Conservation (phyloP, 1,140 invertebrate genomes). For the Leptinotarsa texana region DNA sequence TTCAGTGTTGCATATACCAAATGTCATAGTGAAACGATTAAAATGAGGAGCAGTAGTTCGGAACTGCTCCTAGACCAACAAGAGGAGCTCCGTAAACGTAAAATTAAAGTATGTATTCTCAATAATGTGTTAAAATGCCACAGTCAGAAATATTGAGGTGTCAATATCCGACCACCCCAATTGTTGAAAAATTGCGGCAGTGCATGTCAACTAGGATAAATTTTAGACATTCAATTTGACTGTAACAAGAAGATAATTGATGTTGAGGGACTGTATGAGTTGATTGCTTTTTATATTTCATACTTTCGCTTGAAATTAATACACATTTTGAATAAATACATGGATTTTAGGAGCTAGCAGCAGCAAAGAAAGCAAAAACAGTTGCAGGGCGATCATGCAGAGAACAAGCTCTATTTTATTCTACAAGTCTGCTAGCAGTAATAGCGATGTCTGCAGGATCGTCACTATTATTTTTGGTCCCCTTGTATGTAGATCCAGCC, state of each 20-base stretch:
- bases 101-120: conserved; percentile 56
- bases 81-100: conserved; percentile 71
- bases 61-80: conserved; percentile 79
- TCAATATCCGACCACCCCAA: conserved; percentile 14
- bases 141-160: background rate
- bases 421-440: conserved; percentile 76
- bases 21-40: conserved; percentile 36
- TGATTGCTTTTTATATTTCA: no score
- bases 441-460: conserved; percentile 79
- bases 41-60: conserved; percentile 81
- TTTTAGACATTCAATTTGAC: no score
- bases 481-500: conserved; percentile 88
- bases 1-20: conserved; percentile 16
- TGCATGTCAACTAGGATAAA: background rate
- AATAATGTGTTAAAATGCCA: background rate
- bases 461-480: conserved; percentile 82
- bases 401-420: conserved; percentile 76
- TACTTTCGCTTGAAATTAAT: no score
- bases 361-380: conserved; percentile 41
- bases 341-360: conserved; percentile 39
- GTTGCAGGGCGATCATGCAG: conserved; percentile 70
- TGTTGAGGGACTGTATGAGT: no score
- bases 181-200: background rate
- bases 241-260: no score
- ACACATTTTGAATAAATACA: no score